Percentiles rank a stretch among this genome's conserved stretches.
Evolutionary conservation across 2,113 vertebrate species (phyloP).

Genomic region (Hippolais icterina): DNA sequence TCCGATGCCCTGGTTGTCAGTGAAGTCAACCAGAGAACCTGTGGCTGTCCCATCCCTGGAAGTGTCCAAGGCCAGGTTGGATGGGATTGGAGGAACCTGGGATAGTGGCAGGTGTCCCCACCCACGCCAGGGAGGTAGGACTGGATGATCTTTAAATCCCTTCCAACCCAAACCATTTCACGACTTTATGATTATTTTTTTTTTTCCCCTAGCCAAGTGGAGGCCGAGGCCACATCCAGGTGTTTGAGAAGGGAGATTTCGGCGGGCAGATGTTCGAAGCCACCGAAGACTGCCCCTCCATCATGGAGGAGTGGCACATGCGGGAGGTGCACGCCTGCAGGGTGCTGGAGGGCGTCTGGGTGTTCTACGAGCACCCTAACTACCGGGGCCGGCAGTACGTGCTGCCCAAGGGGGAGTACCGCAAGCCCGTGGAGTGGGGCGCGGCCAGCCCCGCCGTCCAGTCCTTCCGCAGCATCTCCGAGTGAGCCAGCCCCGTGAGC

Average conservation of each 20-base stretch:
- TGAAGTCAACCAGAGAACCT: background rate
- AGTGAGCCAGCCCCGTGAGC: constrained; percentile 23
- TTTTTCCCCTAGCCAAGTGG: constrained; percentile 72
- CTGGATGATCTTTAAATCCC: background rate
- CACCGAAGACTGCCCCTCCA: constrained; percentile 87
- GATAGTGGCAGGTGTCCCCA: background rate
- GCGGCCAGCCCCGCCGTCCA: constrained; percentile 80
- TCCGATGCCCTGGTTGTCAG: background rate
- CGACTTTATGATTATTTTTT: background rate
- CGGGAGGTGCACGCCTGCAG: constrained; percentile 89
- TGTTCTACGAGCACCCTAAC: constrained; percentile 92
- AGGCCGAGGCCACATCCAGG: constrained; percentile 85
- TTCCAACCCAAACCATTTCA: background rate
- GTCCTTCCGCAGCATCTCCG: constrained; percentile 83
- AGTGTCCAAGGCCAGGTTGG: background rate
- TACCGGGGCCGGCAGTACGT: constrained; percentile 90
- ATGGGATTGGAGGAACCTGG: background rate
- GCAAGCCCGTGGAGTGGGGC: constrained; percentile 88
- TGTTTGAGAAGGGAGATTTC: constrained; percentile 91
- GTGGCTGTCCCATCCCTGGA: background rate
- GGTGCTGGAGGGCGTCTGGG: constrained; percentile 88
- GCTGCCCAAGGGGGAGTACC: constrained; percentile 91
- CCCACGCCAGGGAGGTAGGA: background rate
- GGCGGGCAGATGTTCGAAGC: constrained; percentile 85
- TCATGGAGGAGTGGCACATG: constrained; percentile 85